These are phyloP conservation scores for Rousettus madagascariensis DNA, from an alignment of 2,797 vertebrate species.

Conservation along the genomic window DNA sequence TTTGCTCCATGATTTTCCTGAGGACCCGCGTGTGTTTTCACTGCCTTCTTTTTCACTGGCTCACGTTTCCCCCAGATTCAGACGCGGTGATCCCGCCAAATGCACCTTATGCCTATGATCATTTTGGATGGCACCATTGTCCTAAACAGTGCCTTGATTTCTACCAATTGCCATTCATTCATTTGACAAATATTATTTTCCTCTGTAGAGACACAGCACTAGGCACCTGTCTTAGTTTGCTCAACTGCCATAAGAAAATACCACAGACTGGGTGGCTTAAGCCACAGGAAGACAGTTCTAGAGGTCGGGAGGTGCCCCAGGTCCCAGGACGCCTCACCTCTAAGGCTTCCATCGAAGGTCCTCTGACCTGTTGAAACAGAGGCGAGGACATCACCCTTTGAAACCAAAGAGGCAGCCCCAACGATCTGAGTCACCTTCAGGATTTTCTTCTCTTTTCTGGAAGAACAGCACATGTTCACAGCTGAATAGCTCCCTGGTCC, in stretches of 20 bases:
- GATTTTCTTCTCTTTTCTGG: not conserved
- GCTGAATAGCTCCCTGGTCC: not conserved
- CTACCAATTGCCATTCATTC: not conserved
- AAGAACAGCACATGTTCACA: not conserved
- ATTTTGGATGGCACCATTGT: not conserved
- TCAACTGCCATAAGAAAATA: not conserved
- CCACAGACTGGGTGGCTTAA: not conserved
- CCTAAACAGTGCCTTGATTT: not conserved
- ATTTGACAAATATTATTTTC: not conserved
- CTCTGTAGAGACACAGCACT: not conserved
- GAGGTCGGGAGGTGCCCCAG: not conserved
- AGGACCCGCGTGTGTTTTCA: not conserved
- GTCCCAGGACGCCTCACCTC: not conserved
- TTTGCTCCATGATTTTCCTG: constrained; percentile 18
- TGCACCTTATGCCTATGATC: not conserved
- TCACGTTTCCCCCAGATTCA: constrained; percentile 15
- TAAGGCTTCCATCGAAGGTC: not conserved
- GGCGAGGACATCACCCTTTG: not conserved
- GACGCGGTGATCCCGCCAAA: not conserved
- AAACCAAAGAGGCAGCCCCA: not conserved
- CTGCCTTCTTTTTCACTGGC: not conserved
- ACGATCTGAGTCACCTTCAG: not conserved
- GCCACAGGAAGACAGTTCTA: not conserved
- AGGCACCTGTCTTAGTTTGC: not conserved
- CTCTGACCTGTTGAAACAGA: not conserved